Evolutionary conservation across 2,113 vertebrate species (phyloP), one percentile per base, ranked within the genome.

Genomic region (Chrysochloris asiatica): DNA sequence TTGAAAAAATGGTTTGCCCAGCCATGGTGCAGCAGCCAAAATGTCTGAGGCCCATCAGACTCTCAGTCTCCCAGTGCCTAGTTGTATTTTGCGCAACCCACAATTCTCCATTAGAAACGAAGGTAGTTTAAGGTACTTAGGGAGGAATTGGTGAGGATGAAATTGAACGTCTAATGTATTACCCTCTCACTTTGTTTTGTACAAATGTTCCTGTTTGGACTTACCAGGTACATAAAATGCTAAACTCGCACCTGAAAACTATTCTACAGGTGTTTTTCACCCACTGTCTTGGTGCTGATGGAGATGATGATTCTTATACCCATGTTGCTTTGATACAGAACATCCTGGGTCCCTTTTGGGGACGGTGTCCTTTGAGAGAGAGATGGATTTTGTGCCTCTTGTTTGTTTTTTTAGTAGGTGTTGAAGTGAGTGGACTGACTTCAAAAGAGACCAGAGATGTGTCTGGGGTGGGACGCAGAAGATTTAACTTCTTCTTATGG

Each of bases 21-120:
- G 38, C 41, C 28, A 41, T 13, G 59, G 30, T n/a, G 24, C 4
- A 13, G 33, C 21, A 12, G 52, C 6, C n/a, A n/a, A n/a, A 12
- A 16, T 0, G 6, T 9, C 0, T 0, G n/a, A 48, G 36, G 59
- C 47, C 21, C 8, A 11, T n/a, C n/a, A n/a, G 8, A 45, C n/a
- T n/a, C n/a, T n/a, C 14, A 50, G 56, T 59, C 59, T 71, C 67
- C 72, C 45, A 45, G 12, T 0, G 0, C 17, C 59, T 10, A 0
- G 19, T 21, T 6, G 33, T n/a, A 61, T 19, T 75, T 36, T 86
- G 65, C 36, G 69, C 28, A 45, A 4, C 45, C n/a, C 38, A 8
- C 26, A 47, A 4, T 41, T 63, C 91, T 94, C 86, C 24, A 2
- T 45, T 50, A 89, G 45, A 30, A 28, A n/a, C n/a, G n/a, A n/a